Evolutionary conservation across 64 coral and sea anemone genomes (phyloP).

Genomic region (Cladopsammia gracilis): DNA sequence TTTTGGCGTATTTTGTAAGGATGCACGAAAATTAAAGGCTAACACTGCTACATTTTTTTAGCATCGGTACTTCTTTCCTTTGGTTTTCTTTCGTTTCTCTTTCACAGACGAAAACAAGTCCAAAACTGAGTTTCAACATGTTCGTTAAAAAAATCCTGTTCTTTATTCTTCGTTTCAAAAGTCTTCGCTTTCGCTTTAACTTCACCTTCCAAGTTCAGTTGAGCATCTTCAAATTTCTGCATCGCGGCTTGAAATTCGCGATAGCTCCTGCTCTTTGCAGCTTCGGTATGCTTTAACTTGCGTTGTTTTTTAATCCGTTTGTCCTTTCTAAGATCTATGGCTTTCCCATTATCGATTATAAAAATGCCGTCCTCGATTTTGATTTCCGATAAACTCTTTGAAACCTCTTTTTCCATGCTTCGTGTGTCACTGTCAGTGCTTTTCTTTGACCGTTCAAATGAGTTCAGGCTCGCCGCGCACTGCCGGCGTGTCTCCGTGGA

Average conservation of each 20-base stretch:
- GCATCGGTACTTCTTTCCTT: conserved; percentile 14
- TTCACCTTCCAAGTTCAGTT: conserved; percentile 25
- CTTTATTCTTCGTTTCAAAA: not conserved
- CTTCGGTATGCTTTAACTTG: not conserved
- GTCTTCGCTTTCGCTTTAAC: conserved; percentile 15
- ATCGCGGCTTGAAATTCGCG: conserved; percentile 37
- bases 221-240: conserved; percentile 29
- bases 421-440: not conserved
- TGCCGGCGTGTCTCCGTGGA: not conserved
- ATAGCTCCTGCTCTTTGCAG: not conserved
- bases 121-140: conserved; percentile 19
- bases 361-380: conserved; percentile 12
- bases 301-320: not conserved
- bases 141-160: conserved; percentile 29
- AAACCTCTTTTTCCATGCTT: not conserved
- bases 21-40: not conserved
- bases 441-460: conserved; percentile 11
- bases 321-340: conserved; percentile 6
- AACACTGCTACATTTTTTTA: not conserved
- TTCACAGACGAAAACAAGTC: conserved; percentile 24
- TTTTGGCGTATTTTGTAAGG: not conserved
- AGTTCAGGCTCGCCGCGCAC: not conserved
- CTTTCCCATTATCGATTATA: conserved; percentile 31
- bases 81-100: not conserved
- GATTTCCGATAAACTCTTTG: not conserved